phyloP scores from a whole-genome alignment of 2,797 vertebrate species.

The Pseudocheirus occidentalis region DNA sequence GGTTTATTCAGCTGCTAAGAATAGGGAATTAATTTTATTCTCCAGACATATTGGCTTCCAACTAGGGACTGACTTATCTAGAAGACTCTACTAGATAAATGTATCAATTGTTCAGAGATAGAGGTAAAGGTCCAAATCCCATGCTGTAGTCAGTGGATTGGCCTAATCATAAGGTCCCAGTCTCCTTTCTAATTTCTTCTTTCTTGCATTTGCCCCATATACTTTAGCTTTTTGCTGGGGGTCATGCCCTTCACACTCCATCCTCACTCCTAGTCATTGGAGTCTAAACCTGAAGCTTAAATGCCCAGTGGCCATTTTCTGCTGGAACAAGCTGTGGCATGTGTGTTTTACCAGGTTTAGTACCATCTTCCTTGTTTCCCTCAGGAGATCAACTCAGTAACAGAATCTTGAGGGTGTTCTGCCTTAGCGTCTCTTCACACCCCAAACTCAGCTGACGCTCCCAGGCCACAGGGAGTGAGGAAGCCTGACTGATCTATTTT shows the following conservation, averaged over 20 bases:
- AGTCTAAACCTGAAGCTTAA: neutral
- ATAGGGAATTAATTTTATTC: neutral
- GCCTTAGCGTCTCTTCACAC: neutral
- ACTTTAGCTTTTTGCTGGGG: neutral
- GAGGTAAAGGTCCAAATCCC: neutral
- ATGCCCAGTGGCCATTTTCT: neutral
- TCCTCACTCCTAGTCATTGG: neutral
- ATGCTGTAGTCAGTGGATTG: neutral
- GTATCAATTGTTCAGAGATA: neutral
- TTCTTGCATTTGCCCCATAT: neutral
- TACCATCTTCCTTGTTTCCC: neutral
- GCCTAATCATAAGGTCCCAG: neutral
- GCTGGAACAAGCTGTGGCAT: neutral
- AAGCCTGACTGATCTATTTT: neutral
- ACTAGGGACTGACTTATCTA: neutral
- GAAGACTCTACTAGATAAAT: neutral
- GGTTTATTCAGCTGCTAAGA: neutral
- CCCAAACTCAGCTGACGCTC: neutral
- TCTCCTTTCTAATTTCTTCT: neutral
- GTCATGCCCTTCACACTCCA: neutral
- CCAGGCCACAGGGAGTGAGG: constrained; percentile 12
- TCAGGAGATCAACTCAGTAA: neutral
- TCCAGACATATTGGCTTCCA: neutral
- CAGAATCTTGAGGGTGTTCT: neutral
- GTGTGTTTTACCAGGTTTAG: neutral